Conservation (phyloP, 1,140 invertebrate genomes). For the Apis mellifera region Amel_HAv3.1 CM009938.2:11849001-11849500, state of each 20-base stretch:
- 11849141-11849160: neutral
- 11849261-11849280: constrained; percentile 50
- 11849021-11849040: neutral
- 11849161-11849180: neutral
- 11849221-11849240: constrained; percentile 69
- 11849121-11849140: constrained; percentile 22
- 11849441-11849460: constrained; percentile 60
- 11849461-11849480: constrained; percentile 61
- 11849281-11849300: constrained; percentile 81
- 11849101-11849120: constrained; percentile 7
- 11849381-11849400: constrained; percentile 72
- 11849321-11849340: constrained; percentile 49
- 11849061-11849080: neutral
- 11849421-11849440: constrained; percentile 71
- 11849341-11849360: neutral
- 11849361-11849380: constrained; percentile 67
- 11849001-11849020: neutral
- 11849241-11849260: constrained; percentile 69
- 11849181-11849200: constrained; percentile 42
- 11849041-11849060: neutral
- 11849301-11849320: constrained; percentile 41
- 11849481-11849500: constrained; percentile 68
- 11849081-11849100: neutral
- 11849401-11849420: constrained; percentile 73
- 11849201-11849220: constrained; percentile 58